These are phyloP conservation scores for Polydrusus tereticollis DNA, from an alignment of 2,888 invertebrate genomes.

Conservation along the genomic window DNA sequence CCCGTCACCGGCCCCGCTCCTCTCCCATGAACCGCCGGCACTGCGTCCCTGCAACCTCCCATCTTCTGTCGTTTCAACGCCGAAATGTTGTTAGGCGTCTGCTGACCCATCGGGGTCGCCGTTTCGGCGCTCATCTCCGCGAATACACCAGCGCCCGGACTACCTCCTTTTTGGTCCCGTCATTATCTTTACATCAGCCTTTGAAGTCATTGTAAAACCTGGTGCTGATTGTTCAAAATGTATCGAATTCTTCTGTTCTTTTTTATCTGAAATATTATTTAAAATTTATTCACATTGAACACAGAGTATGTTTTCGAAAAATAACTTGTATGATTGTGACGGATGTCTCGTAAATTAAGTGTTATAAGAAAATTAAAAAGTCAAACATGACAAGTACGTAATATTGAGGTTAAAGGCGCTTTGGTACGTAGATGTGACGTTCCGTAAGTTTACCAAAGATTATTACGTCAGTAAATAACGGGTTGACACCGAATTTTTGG, in stretches of 20 bases:
- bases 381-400: background rate
- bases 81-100: constrained; percentile 12
- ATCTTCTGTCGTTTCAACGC: constrained; percentile 64
- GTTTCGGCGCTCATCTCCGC: constrained; percentile 36
- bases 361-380: background rate
- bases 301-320: background rate
- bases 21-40: constrained; percentile 73
- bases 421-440: background rate
- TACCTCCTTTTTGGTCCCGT: constrained; percentile 1
- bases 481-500: too few relatives aligned
- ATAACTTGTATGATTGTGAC: background rate
- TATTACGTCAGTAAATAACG: too few relatives aligned
- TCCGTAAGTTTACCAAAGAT: too few relatives aligned
- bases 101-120: constrained; percentile 17
- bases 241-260: background rate
- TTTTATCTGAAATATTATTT: background rate
- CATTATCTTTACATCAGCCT: background rate
- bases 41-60: constrained; percentile 57
- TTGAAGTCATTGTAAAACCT: background rate
- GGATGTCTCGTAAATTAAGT: background rate
- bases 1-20: constrained; percentile 57
- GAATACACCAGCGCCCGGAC: constrained; percentile 6
- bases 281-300: background rate
- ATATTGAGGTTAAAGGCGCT: background rate
- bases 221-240: background rate